Conservation (phyloP, 1,140 invertebrate genomes). For the Agrypnia vestita region DNA sequence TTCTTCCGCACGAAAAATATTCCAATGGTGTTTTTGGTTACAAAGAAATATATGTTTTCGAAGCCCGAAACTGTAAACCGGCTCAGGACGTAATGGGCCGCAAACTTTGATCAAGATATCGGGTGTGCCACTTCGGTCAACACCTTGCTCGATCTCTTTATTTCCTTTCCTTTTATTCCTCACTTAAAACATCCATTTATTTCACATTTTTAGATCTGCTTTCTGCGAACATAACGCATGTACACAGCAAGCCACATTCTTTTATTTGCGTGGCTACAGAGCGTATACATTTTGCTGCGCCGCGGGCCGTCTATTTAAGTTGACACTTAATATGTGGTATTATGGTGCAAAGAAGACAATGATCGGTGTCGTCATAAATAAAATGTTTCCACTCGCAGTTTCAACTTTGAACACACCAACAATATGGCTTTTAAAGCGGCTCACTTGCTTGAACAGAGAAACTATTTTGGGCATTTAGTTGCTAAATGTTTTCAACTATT, state of each 20-base stretch:
- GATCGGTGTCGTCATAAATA: constrained; percentile 33
- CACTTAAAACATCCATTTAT: not conserved
- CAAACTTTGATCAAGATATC: constrained; percentile 23
- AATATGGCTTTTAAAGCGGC: constrained; percentile 6
- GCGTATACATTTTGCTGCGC: not conserved
- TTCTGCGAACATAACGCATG: not conserved
- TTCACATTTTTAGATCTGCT: not conserved
- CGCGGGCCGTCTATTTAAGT: constrained; percentile 16
- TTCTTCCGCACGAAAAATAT: no score
- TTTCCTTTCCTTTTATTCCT: not conserved
- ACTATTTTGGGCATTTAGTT: not conserved
- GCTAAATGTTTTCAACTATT: no score
- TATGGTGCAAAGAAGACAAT: constrained; percentile 19
- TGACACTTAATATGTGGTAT: constrained; percentile 34
- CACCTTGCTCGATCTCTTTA: constrained; percentile 13
- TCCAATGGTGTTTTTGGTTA: no score
- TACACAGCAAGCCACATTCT: not conserved
- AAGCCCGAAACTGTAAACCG: not conserved
- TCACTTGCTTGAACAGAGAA: constrained; percentile 15
- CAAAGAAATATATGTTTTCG: constrained; percentile 10
- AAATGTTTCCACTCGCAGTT: constrained; percentile 9
- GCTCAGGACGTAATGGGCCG: constrained; percentile 2
- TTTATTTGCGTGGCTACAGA: not conserved
- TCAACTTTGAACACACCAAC: constrained; percentile 1
- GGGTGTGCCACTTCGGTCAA: not conserved